A percentile compares a stretch with the other conserved stretches of the same genome.
Conservation (phyloP, 2,113 vertebrate species). For the Microtus montanus region DNA sequence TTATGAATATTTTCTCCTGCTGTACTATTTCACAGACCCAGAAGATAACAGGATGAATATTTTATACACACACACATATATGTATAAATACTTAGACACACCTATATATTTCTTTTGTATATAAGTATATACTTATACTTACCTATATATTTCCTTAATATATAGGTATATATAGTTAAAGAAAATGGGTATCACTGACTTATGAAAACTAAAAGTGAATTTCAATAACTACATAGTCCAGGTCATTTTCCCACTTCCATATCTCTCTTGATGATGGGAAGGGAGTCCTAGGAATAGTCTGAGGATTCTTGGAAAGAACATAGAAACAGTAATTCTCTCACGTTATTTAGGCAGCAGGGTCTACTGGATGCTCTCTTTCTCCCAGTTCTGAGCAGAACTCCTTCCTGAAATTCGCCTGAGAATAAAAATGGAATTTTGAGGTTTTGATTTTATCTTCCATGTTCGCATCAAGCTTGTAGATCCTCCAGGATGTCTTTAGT, state of each 20-base stretch:
- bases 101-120: not conserved
- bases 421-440: not conserved
- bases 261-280: not conserved
- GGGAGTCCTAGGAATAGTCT: not conserved
- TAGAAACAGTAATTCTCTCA: not conserved
- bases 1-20: not conserved
- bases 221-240: constrained; percentile 2
- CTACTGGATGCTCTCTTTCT: not conserved
- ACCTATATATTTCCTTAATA: not conserved
- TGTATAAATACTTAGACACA: not conserved
- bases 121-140: not conserved
- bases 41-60: not conserved
- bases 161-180: not conserved
- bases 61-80: not conserved
- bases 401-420: not conserved
- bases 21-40: not conserved
- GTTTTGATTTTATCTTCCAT: not conserved
- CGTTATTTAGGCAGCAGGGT: not conserved
- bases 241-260: not conserved
- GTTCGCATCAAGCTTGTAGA: not conserved
- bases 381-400: constrained; percentile 33
- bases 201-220: not conserved
- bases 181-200: not conserved
- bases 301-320: not conserved
- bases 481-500: not conserved